Evolutionary conservation across 2,113 vertebrate genomes (phyloP).

Genomic region (Anolis carolinensis): DNA sequence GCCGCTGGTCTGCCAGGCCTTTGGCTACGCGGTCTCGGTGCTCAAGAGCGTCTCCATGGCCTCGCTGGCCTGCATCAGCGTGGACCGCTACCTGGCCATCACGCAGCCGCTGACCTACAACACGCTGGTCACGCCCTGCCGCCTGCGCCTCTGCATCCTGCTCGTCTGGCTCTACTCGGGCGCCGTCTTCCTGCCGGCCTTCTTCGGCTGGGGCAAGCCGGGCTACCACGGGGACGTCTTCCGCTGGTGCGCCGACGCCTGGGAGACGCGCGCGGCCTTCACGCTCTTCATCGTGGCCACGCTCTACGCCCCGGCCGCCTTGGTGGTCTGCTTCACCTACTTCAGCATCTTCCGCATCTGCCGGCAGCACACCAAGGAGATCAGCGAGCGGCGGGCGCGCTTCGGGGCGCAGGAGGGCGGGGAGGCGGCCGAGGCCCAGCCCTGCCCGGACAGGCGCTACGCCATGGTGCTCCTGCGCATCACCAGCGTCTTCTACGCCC

Average conservation of each 20-base stretch:
- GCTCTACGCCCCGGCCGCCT: conserved; percentile 92
- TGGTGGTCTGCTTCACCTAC: conserved; percentile 95
- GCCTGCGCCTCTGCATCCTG: conserved; percentile 90
- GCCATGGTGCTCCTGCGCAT: conserved; percentile 96
- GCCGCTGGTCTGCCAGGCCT: conserved; percentile 90
- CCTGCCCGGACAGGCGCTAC: conserved; percentile 92
- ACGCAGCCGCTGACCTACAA: conserved; percentile 92
- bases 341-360: conserved; percentile 98
- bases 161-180: conserved; percentile 96
- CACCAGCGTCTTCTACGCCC: conserved; percentile 96
- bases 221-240: conserved; percentile 97
- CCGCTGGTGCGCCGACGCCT: conserved; percentile 88
- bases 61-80: conserved; percentile 94
- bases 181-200: conserved; percentile 91
- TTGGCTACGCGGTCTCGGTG: conserved; percentile 94
- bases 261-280: conserved; percentile 89
- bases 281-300: conserved; percentile 92
- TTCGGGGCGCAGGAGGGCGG: conserved; percentile 86
- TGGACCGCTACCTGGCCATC: conserved; percentile 96
- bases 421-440: conserved; percentile 77
- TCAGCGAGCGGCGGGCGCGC: conserved; percentile 90
- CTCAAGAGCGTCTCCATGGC: conserved; percentile 97
- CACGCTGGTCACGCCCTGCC: conserved; percentile 90
- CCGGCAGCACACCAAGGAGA: conserved; percentile 95
- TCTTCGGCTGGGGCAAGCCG: conserved; percentile 96